Base-by-base conservation (phyloP, 2,113 vertebrate genomes). In the Oreochromis aureus region DNA sequence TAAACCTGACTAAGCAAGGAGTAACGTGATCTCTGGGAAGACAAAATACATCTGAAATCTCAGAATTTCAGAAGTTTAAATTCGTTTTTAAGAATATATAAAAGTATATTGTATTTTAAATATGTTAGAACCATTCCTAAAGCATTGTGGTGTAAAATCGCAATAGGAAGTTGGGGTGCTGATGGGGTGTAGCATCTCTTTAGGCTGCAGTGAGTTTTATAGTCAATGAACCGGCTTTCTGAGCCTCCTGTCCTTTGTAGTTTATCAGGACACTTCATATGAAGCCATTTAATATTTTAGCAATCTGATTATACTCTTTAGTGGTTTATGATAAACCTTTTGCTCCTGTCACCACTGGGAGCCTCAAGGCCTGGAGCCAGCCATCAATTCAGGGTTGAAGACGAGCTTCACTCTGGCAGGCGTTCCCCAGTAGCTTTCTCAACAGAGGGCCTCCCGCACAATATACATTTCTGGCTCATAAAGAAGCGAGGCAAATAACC, bases 391-490 rank as follows among this genome's bases (percentile, higher is more conserved):
- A 69, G 30, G 7, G 48, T 87, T 24, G 18, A 73, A 73, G 83
- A 76, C 61, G 2, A 55, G 86, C 83, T 90, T 81, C 55, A 78
- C 39, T 87, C 51, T 83, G 81, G 58, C 86, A 87, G 69, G 27
- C 80, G n/a, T 32, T 80, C 83, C 58, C 69, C 82, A 48, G 81
- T 82, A 79, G 87, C 54, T 83, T 83, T 83, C 63, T 81, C 48
- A 53, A 39, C 80, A 48, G 66, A 88, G 85, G 69, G n/a, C 87
- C 86, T 84, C 85, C 66, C 61, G 89, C 88, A 73, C 86, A 83
- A 55, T 86, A 92, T 88, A 91, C 90, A 93, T 91, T 88, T 92
- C 78, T 85, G 63, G 15, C 82, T 92, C 86, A 54, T 84, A 81
- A 88, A 89, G 86, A 84, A 44, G 32, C 30, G 11, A 82, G 81